Evolutionary conservation across 2,113 vertebrate species (phyloP), one percentile per base, ranked within the genome.

Genomic region (Ptyas mucosa): DNA sequence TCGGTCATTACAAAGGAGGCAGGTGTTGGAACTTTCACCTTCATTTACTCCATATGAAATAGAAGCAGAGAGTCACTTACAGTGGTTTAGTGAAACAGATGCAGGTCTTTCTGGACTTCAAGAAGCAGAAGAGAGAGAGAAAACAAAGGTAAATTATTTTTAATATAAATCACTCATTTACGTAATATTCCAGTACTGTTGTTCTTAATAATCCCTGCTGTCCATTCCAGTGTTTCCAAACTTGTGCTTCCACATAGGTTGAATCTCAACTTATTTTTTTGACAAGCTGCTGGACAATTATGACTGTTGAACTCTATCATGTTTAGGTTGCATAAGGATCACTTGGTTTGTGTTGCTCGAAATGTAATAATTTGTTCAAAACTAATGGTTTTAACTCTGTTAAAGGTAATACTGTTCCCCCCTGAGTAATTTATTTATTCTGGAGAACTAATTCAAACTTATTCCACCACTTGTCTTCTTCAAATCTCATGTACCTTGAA

Each of bases 81-180:
- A 95, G 29, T 97, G 98, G 96, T 96, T 97, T 94, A 97, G 97
- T 94, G 97, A 98, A 81, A 96, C 95, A 87, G 95, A 97, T 87
- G 88, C 64, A 15, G 87, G 1, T 81, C 88, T 97, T 46, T 96
- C 97, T 93, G 97, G 96, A 43, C 90, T 94, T 64, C 96, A 95
- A 87, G 93, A 94, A 93, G 94, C 91, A n/a, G 96, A 97, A 58
- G 96, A 95, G 89, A 96, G 97, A 43, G 93, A 96, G 88, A 97
- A 96, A 11, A 53, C 95, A 53, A 95, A 97, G 96, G 97, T 97
- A 96, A 94, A 91, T 39, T 14, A 3, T 51, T 69, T 87, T 64
- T 14, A 69, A n/a, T 75, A 5, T 81, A 52, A 54, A 54, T 51
- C 20, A 8, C 23, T 0, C 4, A 10, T 53, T 64, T 52, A 34